Evolutionary conservation across 2,797 vertebrate species (phyloP).

Genomic region (Anas georgica): DNA sequence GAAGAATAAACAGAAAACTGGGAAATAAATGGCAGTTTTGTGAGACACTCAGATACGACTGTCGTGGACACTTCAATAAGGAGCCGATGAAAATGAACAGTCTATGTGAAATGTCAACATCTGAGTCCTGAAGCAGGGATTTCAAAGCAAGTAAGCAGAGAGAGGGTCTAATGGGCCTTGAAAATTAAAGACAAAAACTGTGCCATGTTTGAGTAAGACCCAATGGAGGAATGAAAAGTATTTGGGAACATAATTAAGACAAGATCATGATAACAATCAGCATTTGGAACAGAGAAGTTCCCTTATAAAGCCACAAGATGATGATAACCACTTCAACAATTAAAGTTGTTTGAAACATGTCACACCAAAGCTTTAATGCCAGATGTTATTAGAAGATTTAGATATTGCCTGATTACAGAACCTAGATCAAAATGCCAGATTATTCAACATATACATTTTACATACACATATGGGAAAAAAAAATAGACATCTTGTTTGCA

Average conservation of each 20-base stretch:
- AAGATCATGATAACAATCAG: neutral
- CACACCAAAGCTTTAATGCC: neutral
- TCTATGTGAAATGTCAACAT: fast-evolving
- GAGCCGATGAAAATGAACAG: neutral
- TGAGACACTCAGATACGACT: neutral
- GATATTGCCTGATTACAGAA: neutral
- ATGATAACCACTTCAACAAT: neutral
- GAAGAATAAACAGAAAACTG: neutral
- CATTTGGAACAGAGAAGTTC: neutral
- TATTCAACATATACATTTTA: neutral
- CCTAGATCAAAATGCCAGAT: neutral
- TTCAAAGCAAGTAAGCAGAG: neutral
- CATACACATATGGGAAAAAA: too few relatives aligned
- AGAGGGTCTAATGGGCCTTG: neutral
- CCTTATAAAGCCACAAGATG: neutral
- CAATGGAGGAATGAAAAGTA: neutral
- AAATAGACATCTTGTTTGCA: neutral
- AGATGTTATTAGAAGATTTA: neutral
- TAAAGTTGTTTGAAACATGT: neutral
- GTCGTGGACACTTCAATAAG: neutral
- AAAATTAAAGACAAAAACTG: neutral
- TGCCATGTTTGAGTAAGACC: neutral
- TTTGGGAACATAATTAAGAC: neutral
- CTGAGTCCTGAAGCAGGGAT: neutral
- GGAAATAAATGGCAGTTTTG: neutral